A percentile compares a stretch with the other conserved stretches of the same genome.
These are phyloP conservation scores for Drosophila eohydei DNA, from an alignment of 2,888 invertebrate genomes.

Conservation along the genomic window DNA sequence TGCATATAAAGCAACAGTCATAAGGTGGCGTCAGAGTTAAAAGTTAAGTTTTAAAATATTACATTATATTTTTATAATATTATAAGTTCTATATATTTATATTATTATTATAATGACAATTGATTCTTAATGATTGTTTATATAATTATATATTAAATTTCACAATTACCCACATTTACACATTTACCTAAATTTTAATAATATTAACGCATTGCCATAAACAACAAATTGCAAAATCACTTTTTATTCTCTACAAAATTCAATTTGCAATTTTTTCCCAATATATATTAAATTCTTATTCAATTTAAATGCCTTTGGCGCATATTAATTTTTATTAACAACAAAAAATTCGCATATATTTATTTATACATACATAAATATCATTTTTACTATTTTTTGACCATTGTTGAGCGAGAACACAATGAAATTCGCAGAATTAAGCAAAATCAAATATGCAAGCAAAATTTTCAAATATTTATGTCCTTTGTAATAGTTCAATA, in stretches of 20 bases:
- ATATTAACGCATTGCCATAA: slow-evolving; percentile 15
- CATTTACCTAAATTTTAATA: slow-evolving; percentile 13
- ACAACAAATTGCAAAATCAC: slow-evolving; percentile 24
- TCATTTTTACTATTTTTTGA: slow-evolving; percentile 5
- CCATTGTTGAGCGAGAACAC: slow-evolving; percentile 24
- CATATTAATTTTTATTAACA: slow-evolving; percentile 35
- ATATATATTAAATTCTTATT: slow-evolving; percentile 41
- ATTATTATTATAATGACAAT: background rate
- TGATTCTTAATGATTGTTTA: background rate
- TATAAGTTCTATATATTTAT: background rate
- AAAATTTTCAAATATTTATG: slow-evolving; percentile 44
- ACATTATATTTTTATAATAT: background rate
- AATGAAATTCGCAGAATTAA: slow-evolving; percentile 30
- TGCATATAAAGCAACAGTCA: background rate
- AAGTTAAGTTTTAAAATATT: background rate
- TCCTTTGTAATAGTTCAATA: slow-evolving; percentile 24
- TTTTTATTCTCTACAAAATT: slow-evolving; percentile 19
- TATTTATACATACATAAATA: background rate
- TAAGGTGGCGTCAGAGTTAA: background rate
- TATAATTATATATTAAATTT: slow-evolving; percentile 5
- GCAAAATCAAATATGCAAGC: slow-evolving; percentile 28
- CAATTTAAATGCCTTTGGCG: slow-evolving; percentile 43
- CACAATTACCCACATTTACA: background rate
- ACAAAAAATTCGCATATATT: slow-evolving; percentile 8
- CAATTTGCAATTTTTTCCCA: slow-evolving; percentile 29